phyloP scores from a whole-genome alignment of 2,113 vertebrate species.

The Pagrus major region DNA sequence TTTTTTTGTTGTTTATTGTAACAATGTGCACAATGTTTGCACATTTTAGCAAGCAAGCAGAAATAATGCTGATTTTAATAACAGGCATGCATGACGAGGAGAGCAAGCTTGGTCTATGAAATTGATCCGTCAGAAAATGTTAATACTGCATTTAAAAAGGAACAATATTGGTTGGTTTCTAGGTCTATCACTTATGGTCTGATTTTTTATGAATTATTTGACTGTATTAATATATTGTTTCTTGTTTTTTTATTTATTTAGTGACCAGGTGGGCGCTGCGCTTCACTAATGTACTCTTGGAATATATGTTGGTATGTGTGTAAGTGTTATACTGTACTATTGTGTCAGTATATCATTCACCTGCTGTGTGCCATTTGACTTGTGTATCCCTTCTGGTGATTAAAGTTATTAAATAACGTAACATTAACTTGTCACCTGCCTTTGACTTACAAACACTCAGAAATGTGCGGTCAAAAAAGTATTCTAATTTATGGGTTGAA shows the following conservation, averaged over 20 bases:
- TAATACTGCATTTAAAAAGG: too few species aligned
- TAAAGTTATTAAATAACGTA: background rate
- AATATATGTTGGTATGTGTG: background rate
- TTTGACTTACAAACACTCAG: too few species aligned
- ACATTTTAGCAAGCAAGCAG: background rate
- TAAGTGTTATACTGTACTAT: background rate
- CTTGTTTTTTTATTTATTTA: background rate
- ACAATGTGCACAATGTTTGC: too few species aligned
- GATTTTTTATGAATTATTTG: background rate
- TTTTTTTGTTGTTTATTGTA: too few species aligned
- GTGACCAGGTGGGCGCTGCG: background rate
- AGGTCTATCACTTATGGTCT: background rate
- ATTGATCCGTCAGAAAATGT: background rate
- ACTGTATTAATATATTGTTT: background rate
- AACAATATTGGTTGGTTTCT: too few species aligned
- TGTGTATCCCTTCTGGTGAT: background rate
- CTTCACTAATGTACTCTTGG: background rate
- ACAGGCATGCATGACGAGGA: background rate
- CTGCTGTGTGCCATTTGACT: background rate
- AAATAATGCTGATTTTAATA: background rate
- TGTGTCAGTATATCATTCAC: background rate
- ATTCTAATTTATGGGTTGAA: background rate
- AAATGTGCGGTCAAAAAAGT: background rate
- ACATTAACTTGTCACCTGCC: too few species aligned
- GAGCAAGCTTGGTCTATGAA: background rate